Percentiles rank a stretch among this genome's conserved stretches.
Evolutionary conservation across 2,888 invertebrate genomes (phyloP).

Genomic region (Plebejus melissa): DNA sequence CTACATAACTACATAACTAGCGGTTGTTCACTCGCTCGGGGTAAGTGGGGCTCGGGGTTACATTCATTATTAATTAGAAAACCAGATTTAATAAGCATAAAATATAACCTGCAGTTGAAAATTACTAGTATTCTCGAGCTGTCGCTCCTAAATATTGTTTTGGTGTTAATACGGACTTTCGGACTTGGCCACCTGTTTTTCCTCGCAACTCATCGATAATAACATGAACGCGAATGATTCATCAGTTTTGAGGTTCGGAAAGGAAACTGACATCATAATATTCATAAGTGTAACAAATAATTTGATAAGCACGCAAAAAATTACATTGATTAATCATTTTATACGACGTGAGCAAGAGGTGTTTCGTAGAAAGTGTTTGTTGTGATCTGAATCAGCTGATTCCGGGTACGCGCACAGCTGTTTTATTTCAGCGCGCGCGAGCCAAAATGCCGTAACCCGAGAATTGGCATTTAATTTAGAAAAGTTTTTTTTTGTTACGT

Average conservation of each 20-base stretch:
- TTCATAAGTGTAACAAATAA: slow-evolving; percentile 25
- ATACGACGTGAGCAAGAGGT: slow-evolving; percentile 41
- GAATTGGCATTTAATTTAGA: neutral
- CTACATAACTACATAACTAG: slow-evolving; percentile 47
- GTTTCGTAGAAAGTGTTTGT: slow-evolving; percentile 36
- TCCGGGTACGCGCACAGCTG: slow-evolving; percentile 42
- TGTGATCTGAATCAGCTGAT: slow-evolving; percentile 37
- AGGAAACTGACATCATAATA: slow-evolving; percentile 36
- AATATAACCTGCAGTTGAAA: neutral
- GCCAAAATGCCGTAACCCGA: neutral
- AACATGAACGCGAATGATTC: slow-evolving; percentile 34
- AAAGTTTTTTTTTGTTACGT: neutral
- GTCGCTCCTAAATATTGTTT: neutral
- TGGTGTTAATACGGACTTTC: neutral
- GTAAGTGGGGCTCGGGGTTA: slow-evolving; percentile 34
- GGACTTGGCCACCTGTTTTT: neutral
- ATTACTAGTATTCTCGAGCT: neutral
- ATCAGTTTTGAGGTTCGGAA: slow-evolving; percentile 38
- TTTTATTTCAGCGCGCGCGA: slow-evolving; percentile 23
- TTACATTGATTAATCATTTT: slow-evolving; percentile 39
- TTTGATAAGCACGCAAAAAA: slow-evolving; percentile 7
- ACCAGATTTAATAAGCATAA: neutral
- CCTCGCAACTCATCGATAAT: neutral
- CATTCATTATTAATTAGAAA: slow-evolving; percentile 19
- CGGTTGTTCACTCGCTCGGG: slow-evolving; percentile 41